A percentile compares a stretch with the other conserved stretches of the same genome.
Conservation (phyloP, 2,888 invertebrate species). For the Epistrophella euchroma region DNA sequence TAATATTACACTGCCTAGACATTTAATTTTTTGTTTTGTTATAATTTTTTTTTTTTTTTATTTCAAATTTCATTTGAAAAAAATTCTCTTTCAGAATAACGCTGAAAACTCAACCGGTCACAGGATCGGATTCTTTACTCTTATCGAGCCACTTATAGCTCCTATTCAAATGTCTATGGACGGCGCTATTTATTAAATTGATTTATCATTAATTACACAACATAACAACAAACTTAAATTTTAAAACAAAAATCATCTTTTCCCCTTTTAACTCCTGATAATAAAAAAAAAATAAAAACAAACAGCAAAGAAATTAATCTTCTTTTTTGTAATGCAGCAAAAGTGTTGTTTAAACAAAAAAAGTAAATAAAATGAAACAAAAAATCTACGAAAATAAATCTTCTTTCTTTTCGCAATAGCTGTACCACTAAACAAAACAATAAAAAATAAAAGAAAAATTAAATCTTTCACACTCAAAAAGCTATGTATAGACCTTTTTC, state of each 20-base stretch:
- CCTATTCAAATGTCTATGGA: slow-evolving; percentile 77
- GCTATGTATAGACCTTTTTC: slow-evolving; percentile 43
- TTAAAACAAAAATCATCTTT: slow-evolving; percentile 19
- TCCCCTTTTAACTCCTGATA: slow-evolving; percentile 37
- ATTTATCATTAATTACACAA: background rate
- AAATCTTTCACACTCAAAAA: slow-evolving; percentile 40
- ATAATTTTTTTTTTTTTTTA: slow-evolving; percentile 35
- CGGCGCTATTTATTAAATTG: slow-evolving; percentile 65
- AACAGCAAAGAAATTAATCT: background rate
- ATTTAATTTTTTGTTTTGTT: slow-evolving; percentile 40
- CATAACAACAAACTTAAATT: background rate
- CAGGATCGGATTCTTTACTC: slow-evolving; percentile 79
- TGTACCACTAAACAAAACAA: background rate
- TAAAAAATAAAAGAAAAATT: slow-evolving; percentile 31
- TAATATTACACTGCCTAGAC: slow-evolving; percentile 60
- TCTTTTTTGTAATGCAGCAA: slow-evolving; percentile 29
- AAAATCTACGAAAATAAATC: background rate
- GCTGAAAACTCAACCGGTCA: slow-evolving; percentile 70
- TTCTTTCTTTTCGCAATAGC: slow-evolving; percentile 16
- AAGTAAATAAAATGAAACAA: slow-evolving; percentile 17
- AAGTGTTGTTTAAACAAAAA: slow-evolving; percentile 14
- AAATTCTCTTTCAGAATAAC: slow-evolving; percentile 77
- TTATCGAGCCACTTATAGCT: slow-evolving; percentile 78
- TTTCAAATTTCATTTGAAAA: slow-evolving; percentile 64
- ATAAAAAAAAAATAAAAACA: slow-evolving; percentile 1